These are phyloP conservation scores for Sinocyclocheilus maitianheensis DNA, from an alignment of 2,113 vertebrate genomes.

Conservation along the genomic window DNA sequence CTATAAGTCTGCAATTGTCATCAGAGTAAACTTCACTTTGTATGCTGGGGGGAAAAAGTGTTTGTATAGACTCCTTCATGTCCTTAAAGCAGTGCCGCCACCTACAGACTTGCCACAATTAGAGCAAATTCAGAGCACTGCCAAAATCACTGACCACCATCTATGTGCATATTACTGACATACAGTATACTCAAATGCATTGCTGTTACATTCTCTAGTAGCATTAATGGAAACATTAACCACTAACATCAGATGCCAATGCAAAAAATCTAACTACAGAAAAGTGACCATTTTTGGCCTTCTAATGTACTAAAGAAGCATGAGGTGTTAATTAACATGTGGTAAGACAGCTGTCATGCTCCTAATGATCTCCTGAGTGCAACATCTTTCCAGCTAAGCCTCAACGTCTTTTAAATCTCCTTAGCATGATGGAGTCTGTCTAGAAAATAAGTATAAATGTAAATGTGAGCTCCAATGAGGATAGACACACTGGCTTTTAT, in stretches of 20 bases:
- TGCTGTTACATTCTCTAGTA: background rate
- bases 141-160: background rate
- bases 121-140: background rate
- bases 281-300: background rate
- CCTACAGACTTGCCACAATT: slow-evolving; percentile 24
- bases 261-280: background rate
- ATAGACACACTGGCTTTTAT: slow-evolving; percentile 37
- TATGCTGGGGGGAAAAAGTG: slow-evolving; percentile 12
- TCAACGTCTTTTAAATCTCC: slow-evolving; percentile 7
- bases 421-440: background rate
- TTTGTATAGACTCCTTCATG: background rate
- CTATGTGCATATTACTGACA: background rate
- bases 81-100: slow-evolving; percentile 37
- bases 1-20: background rate
- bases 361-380: slow-evolving; percentile 58
- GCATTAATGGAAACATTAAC: no score
- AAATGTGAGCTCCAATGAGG: slow-evolving; percentile 40
- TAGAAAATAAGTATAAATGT: slow-evolving; percentile 15
- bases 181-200: background rate
- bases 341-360: slow-evolving; percentile 70
- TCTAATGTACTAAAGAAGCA: slow-evolving; percentile 55
- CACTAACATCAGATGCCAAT: background rate
- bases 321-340: slow-evolving; percentile 66
- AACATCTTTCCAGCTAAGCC: slow-evolving; percentile 33
- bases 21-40: background rate